Evolutionary conservation across 2,113 vertebrate species (phyloP).

Genomic region (Gila orcuttii): DNA sequence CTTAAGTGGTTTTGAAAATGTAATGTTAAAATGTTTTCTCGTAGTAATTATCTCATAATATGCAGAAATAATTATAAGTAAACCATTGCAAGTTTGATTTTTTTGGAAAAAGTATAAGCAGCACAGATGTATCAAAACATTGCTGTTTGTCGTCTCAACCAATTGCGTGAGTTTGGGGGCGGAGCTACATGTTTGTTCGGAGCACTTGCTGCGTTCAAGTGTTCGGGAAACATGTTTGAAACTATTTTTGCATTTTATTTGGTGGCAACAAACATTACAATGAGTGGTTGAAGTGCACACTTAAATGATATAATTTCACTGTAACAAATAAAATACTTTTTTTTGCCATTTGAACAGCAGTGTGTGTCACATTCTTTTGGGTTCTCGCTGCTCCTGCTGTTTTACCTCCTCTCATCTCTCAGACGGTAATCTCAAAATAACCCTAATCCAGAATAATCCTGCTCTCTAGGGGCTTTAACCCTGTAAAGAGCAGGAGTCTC

Average conservation of each 20-base stretch:
- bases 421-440: slow-evolving; percentile 55
- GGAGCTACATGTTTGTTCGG: neutral
- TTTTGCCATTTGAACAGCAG: neutral
- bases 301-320: neutral
- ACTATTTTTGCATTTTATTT: neutral
- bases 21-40: neutral
- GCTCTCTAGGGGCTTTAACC: slow-evolving; percentile 43
- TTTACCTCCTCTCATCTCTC: slow-evolving; percentile 43
- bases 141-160: neutral
- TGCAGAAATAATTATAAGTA: neutral
- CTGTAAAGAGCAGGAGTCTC: slow-evolving; percentile 13
- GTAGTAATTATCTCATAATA: neutral
- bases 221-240: neutral
- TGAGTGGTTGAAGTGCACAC: neutral
- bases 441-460: slow-evolving; percentile 59
- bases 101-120: neutral
- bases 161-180: neutral
- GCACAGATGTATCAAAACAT: neutral
- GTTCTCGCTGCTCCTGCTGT: slow-evolving; percentile 1
- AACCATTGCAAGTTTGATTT: neutral
- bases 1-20: neutral
- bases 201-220: too few species aligned
- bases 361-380: neutral
- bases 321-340: neutral
- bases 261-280: neutral